Percentiles rank a stretch among this genome's conserved stretches.
Conservation (phyloP, 2,797 vertebrate species). For the Zenarchopterus dispar region DNA sequence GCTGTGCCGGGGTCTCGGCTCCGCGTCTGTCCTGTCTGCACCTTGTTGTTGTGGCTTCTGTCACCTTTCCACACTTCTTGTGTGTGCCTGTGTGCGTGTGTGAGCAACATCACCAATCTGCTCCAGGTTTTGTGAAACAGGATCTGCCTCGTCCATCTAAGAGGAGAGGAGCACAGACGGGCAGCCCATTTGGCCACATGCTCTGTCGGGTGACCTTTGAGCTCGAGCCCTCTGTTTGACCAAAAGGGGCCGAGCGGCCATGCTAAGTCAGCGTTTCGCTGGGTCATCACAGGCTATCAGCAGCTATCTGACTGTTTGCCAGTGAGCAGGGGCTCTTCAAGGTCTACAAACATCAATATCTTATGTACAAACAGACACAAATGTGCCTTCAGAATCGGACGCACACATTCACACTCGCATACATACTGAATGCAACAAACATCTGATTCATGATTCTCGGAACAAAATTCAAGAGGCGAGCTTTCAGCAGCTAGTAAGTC, state of each 20-base stretch:
- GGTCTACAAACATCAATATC: conserved; percentile 68
- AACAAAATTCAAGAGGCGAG: conserved; percentile 20
- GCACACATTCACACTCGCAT: not conserved
- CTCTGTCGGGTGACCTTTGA: conserved; percentile 75
- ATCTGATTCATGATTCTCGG: conserved; percentile 16
- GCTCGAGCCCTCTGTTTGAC: conserved; percentile 65
- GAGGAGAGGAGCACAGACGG: conserved; percentile 71
- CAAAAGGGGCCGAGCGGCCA: conserved; percentile 58
- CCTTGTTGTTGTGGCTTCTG: conserved; percentile 71
- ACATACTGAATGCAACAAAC: conserved; percentile 10
- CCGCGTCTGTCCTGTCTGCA: conserved; percentile 75
- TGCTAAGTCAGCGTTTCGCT: conserved; percentile 66
- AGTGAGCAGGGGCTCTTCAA: conserved; percentile 62
- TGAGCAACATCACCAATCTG: conserved; percentile 16
- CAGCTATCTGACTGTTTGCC: conserved; percentile 70
- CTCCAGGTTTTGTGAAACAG: conserved; percentile 77
- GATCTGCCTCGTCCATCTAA: conserved; percentile 77
- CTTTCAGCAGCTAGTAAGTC: conserved; percentile 23
- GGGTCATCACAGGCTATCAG: conserved; percentile 79
- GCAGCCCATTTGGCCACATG: conserved; percentile 73
- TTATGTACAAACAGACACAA: conserved; percentile 36
- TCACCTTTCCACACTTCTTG: conserved; percentile 47
- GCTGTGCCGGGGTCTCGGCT: conserved; percentile 37
- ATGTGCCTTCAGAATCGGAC: conserved; percentile 25
- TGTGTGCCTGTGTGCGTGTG: conserved; percentile 14